A percentile compares a stretch with the other conserved stretches of the same genome.
Conservation (phyloP, 2,113 vertebrate species). For the Myiopsitta monachus region DNA sequence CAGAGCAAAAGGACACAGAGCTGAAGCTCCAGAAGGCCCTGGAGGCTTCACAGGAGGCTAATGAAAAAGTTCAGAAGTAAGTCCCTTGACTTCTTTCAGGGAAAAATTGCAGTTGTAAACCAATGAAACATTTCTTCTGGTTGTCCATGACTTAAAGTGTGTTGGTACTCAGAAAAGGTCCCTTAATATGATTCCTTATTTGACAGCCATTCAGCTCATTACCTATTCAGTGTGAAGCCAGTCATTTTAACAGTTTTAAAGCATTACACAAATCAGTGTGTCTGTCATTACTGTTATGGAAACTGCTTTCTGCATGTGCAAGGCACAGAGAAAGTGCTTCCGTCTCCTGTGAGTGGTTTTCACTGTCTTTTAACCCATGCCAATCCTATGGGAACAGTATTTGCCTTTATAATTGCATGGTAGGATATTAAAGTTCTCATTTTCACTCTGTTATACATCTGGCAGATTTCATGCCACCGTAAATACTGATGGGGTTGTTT, state of each 20-base stretch:
- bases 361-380: neutral
- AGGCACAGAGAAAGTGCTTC: neutral
- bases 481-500: neutral
- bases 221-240: neutral
- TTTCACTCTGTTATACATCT: neutral
- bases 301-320: neutral
- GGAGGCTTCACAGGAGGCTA: slow-evolving; percentile 73
- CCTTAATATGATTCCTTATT: neutral
- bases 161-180: neutral
- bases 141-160: neutral
- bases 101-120: neutral
- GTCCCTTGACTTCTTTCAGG: slow-evolving; percentile 46
- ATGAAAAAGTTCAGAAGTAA: slow-evolving; percentile 83
- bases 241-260: neutral
- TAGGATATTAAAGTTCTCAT: neutral
- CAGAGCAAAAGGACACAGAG: slow-evolving; percentile 70
- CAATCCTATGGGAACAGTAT: neutral
- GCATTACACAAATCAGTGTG: neutral
- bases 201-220: neutral
- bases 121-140: neutral
- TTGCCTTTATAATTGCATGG: slow-evolving; percentile 2
- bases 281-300: neutral
- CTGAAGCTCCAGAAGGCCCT: slow-evolving; percentile 74
- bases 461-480: neutral
- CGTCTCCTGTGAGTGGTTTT: neutral